These are phyloP conservation scores for Phyllotreta striolata DNA, from an alignment of 2,888 invertebrate genomes.

Conservation along the genomic window DNA sequence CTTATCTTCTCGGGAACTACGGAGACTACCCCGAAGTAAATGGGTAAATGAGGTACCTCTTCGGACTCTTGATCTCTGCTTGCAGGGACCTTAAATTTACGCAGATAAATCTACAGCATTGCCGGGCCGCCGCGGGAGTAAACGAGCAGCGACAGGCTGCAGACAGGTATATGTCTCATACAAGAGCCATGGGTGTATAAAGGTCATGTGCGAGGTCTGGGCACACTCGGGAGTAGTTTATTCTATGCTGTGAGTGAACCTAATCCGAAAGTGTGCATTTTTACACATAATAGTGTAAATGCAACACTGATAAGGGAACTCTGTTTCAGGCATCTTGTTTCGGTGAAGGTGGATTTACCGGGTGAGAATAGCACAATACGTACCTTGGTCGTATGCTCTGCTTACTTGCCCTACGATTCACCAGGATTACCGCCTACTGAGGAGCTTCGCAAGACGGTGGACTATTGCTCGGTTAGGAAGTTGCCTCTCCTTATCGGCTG, in stretches of 20 bases:
- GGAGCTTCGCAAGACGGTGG: slow-evolving; percentile 9
- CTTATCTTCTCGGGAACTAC: too few species aligned
- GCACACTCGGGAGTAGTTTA: not conserved
- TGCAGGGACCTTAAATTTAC: too few species aligned
- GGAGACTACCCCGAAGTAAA: too few species aligned
- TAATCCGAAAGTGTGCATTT: not conserved
- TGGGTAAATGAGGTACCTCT: too few species aligned
- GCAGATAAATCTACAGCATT: too few species aligned
- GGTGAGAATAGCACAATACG: too few species aligned
- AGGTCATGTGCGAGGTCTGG: too few species aligned
- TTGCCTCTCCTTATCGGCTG: not conserved
- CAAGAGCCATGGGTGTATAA: too few species aligned
- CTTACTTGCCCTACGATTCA: slow-evolving; percentile 5
- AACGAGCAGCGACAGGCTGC: too few species aligned
- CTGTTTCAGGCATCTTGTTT: slow-evolving; percentile 3
- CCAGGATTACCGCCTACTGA: slow-evolving; percentile 1
- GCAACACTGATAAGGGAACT: slow-evolving; percentile 2
- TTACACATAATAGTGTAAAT: not conserved
- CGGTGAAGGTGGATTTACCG: slow-evolving; percentile 16
- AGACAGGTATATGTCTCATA: too few species aligned
- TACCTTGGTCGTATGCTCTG: not conserved
- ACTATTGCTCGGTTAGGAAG: slow-evolving; percentile 4
- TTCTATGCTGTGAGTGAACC: not conserved
- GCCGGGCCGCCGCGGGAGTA: too few species aligned
- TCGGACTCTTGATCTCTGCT: too few species aligned